A percentile compares a stretch with the other conserved stretches of the same genome.
These are phyloP conservation scores for Magallana gigas DNA, from an alignment of 1,140 invertebrate species.

Conservation along the genomic window DNA sequence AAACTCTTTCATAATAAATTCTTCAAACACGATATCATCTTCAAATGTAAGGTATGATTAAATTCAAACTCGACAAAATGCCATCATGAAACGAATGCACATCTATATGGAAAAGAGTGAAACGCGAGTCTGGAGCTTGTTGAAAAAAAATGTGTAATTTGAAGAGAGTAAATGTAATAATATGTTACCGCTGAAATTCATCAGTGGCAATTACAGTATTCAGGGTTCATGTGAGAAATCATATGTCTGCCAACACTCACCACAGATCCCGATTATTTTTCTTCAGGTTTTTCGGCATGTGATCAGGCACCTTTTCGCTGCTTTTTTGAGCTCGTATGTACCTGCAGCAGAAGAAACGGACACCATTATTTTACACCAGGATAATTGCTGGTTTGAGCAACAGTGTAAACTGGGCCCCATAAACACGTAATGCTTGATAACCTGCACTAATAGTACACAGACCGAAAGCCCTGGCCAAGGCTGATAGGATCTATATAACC, in stretches of 20 bases:
- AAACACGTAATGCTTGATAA: conserved; percentile 8
- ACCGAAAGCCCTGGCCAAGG: neutral
- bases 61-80: conserved; percentile 18
- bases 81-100: neutral
- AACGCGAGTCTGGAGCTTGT: neutral
- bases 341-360: conserved; percentile 60
- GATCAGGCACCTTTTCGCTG: conserved; percentile 87
- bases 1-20: neutral
- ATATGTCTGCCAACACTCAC: conserved; percentile 69
- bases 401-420: neutral
- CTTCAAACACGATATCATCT: neutral
- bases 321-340: conserved; percentile 85
- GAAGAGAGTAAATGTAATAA: neutral
- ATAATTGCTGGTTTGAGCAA: neutral
- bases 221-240: neutral
- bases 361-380: neutral
- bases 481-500: neutral
- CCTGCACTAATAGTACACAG: neutral
- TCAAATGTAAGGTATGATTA: neutral
- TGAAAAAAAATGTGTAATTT: conserved; percentile 15
- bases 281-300: conserved; percentile 86
- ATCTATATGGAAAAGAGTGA: neutral
- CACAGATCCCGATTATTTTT: conserved; percentile 86
- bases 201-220: neutral
- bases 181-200: neutral